Evolutionary conservation across 2,113 vertebrate genomes (phyloP).

Genomic region (Nibea albiflora): DNA sequence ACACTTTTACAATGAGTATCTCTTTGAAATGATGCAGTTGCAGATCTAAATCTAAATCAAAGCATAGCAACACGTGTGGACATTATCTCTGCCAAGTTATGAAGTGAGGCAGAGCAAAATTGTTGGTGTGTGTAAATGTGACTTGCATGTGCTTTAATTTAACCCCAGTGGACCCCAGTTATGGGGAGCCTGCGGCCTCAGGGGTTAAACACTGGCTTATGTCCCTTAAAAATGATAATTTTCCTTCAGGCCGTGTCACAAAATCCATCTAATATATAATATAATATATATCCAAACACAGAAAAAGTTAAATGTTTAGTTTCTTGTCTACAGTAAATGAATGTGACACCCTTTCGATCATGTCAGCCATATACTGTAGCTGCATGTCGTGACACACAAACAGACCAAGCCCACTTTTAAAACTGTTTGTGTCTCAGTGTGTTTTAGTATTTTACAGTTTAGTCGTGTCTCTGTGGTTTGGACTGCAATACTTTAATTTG

Average conservation of each 20-base stretch:
- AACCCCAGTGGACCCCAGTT: no score
- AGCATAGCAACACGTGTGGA: no score
- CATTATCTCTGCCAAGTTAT: no score
- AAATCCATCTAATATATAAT: not conserved
- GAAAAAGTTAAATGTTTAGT: not conserved
- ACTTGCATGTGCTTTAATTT: no score
- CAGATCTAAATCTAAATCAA: no score
- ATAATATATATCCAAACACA: not conserved
- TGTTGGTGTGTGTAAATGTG: no score
- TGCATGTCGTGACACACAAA: not conserved
- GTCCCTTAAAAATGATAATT: not conserved
- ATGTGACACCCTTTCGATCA: not conserved
- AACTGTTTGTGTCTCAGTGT: not conserved
- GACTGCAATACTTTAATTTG: not conserved
- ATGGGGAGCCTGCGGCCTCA: no score
- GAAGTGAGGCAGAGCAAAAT: no score
- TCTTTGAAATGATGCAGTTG: no score
- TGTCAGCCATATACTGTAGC: not conserved
- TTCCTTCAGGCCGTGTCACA: not conserved
- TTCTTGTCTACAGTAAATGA: not conserved
- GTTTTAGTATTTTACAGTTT: not conserved
- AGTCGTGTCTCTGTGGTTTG: not conserved
- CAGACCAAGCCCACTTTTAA: constrained; percentile 4
- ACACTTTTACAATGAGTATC: no score
- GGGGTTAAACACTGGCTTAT: not conserved